Evolutionary conservation across 2,113 vertebrate genomes (phyloP), one percentile per base, ranked within the genome.

Genomic region (Oreocharis arfaki): DNA sequence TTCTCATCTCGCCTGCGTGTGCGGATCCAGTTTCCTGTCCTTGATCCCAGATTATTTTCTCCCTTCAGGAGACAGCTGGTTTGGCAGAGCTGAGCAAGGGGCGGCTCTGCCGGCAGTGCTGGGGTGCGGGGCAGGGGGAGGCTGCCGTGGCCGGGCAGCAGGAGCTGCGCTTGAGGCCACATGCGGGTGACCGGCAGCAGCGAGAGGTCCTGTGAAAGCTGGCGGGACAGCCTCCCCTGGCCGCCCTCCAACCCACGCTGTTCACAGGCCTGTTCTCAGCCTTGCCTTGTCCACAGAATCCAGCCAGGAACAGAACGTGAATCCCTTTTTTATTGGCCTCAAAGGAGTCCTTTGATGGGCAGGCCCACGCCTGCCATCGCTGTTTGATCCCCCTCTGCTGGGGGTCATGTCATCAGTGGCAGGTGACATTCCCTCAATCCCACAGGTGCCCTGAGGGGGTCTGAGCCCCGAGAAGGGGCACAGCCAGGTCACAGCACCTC

Each of bases 241-340:
- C 98, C 0, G 18, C 30, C 57, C 96, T 98, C 98, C 98, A 98
- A 24, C 35, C 27, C 53, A 95, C 87, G 63, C 97, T 60, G 78
- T 95, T 98, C 98, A 96, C 97, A 98, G 97, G 95, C 96, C 97
- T 96, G 97, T 98, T 98, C 98, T 98, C 98, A 98, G 97, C 97
- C 96, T 93, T 50, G 97, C 97, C 96, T 89, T 35, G 75, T 98
- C 97, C 97, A 96, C 97, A 95, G 92, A 78, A 89, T 93, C 92
- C 96, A 94, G 95, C 91, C 23, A 61, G 95, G 96, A 97, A 97
- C 95, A 89, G 89, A 94, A 96, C 97, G 93, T 96, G 96, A 98
- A 97, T 96, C 16, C 93, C 80, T 95, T 82, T 96, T 97, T 93
- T 95, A 87, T 83, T 19, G 37, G 87, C 96, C 97, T 98, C 97